A percentile compares a stretch with the other conserved stretches of the same genome.
Conservation (phyloP, 2,888 invertebrate genomes). For the Campoletis raptor region DNA sequence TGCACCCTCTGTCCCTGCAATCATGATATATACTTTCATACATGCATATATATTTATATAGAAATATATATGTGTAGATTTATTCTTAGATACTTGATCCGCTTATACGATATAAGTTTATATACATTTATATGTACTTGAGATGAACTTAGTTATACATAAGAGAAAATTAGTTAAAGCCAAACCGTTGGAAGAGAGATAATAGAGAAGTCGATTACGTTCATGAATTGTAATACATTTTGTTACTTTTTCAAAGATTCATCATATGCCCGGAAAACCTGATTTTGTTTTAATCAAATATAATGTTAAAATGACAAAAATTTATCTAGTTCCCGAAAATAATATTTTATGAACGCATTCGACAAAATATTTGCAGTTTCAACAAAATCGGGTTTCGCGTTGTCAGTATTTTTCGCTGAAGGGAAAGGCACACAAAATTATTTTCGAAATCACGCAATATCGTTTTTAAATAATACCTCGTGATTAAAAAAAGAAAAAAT, state of each 20-base stretch:
- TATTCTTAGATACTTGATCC: conserved; percentile 52
- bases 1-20: conserved; percentile 41
- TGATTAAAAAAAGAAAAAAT: too few species aligned
- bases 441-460: too few species aligned
- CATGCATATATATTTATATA: conserved; percentile 9
- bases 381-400: too few species aligned
- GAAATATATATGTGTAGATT: conserved; percentile 15
- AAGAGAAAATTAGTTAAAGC: background rate
- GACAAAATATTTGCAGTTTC: too few species aligned
- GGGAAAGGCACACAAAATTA: too few species aligned
- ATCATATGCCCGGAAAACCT: too few species aligned
- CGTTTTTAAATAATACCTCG: too few species aligned
- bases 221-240: background rate
- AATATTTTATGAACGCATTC: too few species aligned
- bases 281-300: too few species aligned
- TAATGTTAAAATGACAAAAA: too few species aligned
- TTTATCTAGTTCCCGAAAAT: too few species aligned
- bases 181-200: background rate
- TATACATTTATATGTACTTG: conserved; percentile 10
- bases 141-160: background rate
- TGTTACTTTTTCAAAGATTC: background rate
- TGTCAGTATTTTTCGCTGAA: too few species aligned
- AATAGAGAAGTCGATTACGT: background rate
- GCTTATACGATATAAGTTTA: conserved; percentile 30
- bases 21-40: conserved; percentile 7